Base-by-base conservation (phyloP, 2,113 vertebrate species). In the Grantiella picta region DNA sequence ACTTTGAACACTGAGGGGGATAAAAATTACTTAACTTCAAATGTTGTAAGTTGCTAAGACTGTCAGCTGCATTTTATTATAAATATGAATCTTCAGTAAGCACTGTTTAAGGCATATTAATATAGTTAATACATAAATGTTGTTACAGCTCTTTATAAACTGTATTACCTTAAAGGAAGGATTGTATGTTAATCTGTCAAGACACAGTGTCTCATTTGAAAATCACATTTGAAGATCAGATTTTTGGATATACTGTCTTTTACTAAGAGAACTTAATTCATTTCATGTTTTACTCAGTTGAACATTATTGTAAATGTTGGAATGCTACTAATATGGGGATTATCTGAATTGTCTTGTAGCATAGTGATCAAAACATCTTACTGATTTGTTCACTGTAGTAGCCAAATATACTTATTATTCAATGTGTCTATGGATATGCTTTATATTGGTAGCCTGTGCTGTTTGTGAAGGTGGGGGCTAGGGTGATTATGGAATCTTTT, bases 1-100 rank as follows among this genome's bases (percentile, higher is more conserved):
- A 98, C 97, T 98, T 98, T 90, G 98, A 98, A 70, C 86, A 90
- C 63, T 64, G 79, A 97, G 64, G 79, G 76, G 81, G 77, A 91
- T 75, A 94, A 95, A 97, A 75, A 75, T 31, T 90, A 84, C 86
- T 95, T 96, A 60, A 89, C 73, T 70, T 94, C 82, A 66, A 90
- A 35, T 33, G 25, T 36, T 91, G 1, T 12, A 92, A 87, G 52
- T 69, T 89, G 70, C 40, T 81, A 61, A 82, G 54, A 52, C 64
- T 76, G 38, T 85, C 61, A 86, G 29, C 78, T 90, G 70, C 50
- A 45, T 91, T 95, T 88, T 95, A 63, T 56, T 95, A 35, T 91
- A 85, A 89, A 45, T 85, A 82, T 49, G 25, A 91, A 81, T 85
- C 50, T 94, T 89, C 23, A 87, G 0, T 83, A 83, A 89, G 12